Conservation (phyloP, 2,888 invertebrate genomes). For the Apodemia duryi region DNA sequence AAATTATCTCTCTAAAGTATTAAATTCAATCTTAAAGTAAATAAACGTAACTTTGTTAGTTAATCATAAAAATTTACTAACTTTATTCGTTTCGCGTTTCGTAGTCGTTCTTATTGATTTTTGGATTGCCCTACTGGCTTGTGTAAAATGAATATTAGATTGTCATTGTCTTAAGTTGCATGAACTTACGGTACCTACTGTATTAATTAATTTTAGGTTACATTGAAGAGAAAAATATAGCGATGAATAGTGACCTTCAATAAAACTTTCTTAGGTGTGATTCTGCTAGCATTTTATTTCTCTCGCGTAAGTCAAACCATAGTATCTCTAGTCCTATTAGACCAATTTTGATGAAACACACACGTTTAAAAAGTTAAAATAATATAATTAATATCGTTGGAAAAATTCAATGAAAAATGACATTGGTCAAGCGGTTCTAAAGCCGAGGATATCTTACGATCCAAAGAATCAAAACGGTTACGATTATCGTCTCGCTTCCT, state of each 20-base stretch:
- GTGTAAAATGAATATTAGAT: not conserved
- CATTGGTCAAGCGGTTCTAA: no score
- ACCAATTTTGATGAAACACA: not conserved
- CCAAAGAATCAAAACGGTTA: not conserved
- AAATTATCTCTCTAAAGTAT: no score
- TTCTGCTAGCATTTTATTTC: conserved; percentile 4
- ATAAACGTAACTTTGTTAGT: no score
- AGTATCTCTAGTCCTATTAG: not conserved
- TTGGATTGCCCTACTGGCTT: not conserved
- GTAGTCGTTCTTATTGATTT: not conserved
- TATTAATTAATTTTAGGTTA: not conserved
- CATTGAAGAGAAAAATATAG: not conserved
- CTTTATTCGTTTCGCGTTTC: not conserved
- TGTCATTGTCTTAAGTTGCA: not conserved
- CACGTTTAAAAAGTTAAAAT: no score
- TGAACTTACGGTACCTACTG: not conserved
- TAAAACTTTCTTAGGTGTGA: not conserved
- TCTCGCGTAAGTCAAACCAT: not conserved
- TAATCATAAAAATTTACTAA: no score
- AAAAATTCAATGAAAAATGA: no score
- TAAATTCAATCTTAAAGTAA: no score
- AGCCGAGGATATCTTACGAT: no score
- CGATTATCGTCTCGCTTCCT: no score
- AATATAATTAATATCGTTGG: no score
- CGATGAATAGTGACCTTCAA: not conserved